Percentiles rank a stretch among this genome's conserved stretches.
phyloP scores from a whole-genome alignment of 2,113 vertebrate genomes.

The Silurus meridionalis region DNA sequence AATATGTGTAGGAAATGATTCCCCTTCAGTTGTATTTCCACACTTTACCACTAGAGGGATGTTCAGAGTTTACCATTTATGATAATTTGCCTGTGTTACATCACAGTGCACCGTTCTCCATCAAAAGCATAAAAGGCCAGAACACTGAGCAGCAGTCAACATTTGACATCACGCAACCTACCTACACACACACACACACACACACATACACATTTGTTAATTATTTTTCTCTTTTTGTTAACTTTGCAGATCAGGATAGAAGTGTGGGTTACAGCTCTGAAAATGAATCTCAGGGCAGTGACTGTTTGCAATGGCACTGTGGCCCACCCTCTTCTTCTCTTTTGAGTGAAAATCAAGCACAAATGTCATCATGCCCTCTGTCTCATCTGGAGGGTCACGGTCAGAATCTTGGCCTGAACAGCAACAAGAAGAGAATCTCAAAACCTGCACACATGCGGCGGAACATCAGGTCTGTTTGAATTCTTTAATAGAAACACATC shows the following conservation, averaged over 20 bases:
- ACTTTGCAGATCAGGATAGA: conserved; percentile 81
- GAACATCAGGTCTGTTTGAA: conserved; percentile 37
- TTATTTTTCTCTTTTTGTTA: background rate
- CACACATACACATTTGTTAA: background rate
- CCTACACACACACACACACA: background rate
- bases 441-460: conserved; percentile 20
- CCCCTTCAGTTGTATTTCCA: too few relatives aligned
- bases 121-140: too few relatives aligned
- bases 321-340: conserved; percentile 92
- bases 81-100: too few relatives aligned
- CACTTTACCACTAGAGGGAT: too few relatives aligned
- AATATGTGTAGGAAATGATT: background rate
- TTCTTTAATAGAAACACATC: background rate
- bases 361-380: background rate
- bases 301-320: conserved; percentile 83
- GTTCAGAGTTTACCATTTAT: too few relatives aligned
- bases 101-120: too few relatives aligned
- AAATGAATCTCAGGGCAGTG: conserved; percentile 75
- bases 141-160: too few relatives aligned
- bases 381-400: background rate
- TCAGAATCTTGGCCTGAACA: background rate
- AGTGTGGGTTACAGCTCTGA: conserved; percentile 79
- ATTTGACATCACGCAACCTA: too few relatives aligned
- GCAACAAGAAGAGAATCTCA: background rate
- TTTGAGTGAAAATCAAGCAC: conserved; percentile 68